These are phyloP conservation scores for Heliconius erato DNA, from an alignment of 2,888 invertebrate genomes.

Conservation along the genomic window DNA sequence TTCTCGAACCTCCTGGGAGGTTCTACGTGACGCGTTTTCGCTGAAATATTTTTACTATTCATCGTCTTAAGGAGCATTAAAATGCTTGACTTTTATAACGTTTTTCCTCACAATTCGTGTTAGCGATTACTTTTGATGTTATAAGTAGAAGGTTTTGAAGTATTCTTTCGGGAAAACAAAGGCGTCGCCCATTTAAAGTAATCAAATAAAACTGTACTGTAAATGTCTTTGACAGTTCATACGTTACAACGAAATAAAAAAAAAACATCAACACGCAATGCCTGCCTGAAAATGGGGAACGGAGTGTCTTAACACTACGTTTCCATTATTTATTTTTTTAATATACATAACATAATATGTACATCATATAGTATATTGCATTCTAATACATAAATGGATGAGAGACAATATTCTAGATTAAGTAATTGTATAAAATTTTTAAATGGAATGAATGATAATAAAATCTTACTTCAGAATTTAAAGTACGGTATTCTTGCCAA, in stretches of 20 bases:
- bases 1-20: constrained; percentile 71
- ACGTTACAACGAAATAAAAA: neutral
- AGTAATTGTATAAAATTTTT: constrained; percentile 25
- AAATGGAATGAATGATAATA: constrained; percentile 19
- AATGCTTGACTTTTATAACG: constrained; percentile 62
- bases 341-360: too few relatives aligned
- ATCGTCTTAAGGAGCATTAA: constrained; percentile 75
- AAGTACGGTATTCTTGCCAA: constrained; percentile 29
- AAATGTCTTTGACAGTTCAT: neutral
- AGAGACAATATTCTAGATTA: neutral
- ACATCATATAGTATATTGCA: too few relatives aligned
- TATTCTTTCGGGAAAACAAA: constrained; percentile 4
- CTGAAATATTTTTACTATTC: constrained; percentile 82
- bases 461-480: constrained; percentile 27
- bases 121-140: constrained; percentile 37
- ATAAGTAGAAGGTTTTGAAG: neutral
- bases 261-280: too few relatives aligned
- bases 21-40: constrained; percentile 76
- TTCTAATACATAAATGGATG: neutral
- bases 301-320: too few relatives aligned
- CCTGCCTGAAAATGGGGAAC: neutral
- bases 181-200: neutral
- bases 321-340: too few relatives aligned
- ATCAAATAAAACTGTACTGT: neutral
- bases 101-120: constrained; percentile 43